Conservation (phyloP, 2,797 vertebrate species). For the Glyptemys insculpta region DNA sequence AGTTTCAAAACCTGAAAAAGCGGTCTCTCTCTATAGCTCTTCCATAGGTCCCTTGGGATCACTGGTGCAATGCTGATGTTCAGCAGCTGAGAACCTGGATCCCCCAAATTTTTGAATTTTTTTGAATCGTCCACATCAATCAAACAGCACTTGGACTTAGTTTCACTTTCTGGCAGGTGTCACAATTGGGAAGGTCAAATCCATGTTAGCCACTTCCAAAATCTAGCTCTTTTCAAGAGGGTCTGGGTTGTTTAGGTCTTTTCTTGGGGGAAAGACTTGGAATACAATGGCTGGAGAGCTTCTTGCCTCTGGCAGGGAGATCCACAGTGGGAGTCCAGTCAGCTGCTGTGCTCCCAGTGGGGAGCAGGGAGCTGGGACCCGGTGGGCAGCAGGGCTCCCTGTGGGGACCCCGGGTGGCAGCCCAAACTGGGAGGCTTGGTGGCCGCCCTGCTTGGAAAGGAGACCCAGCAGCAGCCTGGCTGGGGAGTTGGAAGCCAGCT, state of each 20-base stretch:
- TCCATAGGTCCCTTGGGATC: not conserved
- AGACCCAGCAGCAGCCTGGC: too few relatives aligned
- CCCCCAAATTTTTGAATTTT: not conserved
- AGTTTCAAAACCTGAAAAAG: not conserved
- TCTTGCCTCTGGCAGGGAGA: too few relatives aligned
- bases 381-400: too few relatives aligned
- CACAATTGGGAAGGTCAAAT: rapidly evolving
- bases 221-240: not conserved
- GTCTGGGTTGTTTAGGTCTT: not conserved
- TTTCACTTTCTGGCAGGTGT: not conserved
- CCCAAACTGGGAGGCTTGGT: too few relatives aligned
- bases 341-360: too few relatives aligned
- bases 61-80: not conserved
- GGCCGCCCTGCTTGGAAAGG: too few relatives aligned
- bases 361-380: too few relatives aligned
- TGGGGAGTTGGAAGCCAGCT: too few relatives aligned
- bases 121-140: not conserved
- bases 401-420: too few relatives aligned
- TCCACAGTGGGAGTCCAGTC: too few relatives aligned
- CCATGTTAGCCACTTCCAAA: not conserved
- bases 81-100: not conserved
- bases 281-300: not conserved
- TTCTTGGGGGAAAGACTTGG: not conserved
- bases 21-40: rapidly evolving
- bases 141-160: not conserved